phyloP scores from a whole-genome alignment of 2,888 invertebrate species.

The Pocota personata region DNA sequence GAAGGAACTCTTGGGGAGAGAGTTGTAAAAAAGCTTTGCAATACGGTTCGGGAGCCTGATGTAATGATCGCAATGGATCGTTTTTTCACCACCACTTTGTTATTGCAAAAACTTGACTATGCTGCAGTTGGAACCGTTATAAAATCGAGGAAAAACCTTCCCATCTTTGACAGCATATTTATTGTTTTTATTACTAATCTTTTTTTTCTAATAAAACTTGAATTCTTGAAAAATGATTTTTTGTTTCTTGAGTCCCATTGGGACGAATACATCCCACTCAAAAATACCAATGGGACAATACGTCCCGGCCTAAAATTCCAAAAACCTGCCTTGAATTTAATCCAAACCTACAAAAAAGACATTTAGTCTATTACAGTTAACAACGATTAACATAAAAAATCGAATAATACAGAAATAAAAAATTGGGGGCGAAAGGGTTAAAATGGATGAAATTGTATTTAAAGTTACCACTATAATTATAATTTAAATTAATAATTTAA shows the following conservation, averaged over 20 bases:
- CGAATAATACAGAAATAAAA: background rate
- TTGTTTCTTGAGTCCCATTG: constrained; percentile 18
- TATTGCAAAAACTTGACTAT: background rate
- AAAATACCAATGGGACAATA: constrained; percentile 6
- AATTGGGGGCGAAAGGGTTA: background rate
- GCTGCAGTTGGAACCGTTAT: no score
- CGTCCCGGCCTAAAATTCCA: constrained; percentile 3
- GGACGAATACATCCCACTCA: background rate
- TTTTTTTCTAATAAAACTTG: constrained; percentile 14
- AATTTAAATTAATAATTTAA: no score
- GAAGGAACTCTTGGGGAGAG: constrained; percentile 10
- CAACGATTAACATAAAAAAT: background rate
- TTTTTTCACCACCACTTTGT: constrained; percentile 8
- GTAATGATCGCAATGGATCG: constrained; percentile 19
- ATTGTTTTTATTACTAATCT: background rate
- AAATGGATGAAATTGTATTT: no score
- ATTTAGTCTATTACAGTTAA: background rate
- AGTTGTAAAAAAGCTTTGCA: constrained; percentile 13
- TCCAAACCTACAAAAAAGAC: constrained; percentile 7
- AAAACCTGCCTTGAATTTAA: background rate
- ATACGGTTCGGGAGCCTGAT: constrained; percentile 16
- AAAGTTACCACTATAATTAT: no score
- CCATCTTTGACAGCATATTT: background rate
- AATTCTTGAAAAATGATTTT: constrained; percentile 2
- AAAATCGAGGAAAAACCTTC: constrained; percentile 14